phyloP scores from a whole-genome alignment of 2,113 vertebrate genomes.

The Gambusia affinis region DNA sequence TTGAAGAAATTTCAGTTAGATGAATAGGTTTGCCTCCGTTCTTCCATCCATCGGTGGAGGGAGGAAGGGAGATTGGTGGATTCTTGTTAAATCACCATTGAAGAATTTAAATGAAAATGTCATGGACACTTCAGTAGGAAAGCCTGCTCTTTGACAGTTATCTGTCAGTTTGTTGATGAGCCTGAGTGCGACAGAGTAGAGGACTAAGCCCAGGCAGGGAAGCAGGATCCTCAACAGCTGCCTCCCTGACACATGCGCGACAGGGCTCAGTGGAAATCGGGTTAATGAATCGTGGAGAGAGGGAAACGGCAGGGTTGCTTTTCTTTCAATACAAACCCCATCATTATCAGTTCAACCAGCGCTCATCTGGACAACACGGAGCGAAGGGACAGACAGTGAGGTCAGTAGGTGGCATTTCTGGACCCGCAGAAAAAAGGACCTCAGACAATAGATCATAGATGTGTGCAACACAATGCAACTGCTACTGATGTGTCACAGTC shows the following conservation, averaged over 20 bases:
- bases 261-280: constrained; percentile 76
- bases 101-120: neutral
- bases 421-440: constrained; percentile 48
- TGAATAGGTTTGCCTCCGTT: neutral
- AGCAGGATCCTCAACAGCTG: constrained; percentile 57
- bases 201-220: constrained; percentile 23
- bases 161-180: constrained; percentile 66
- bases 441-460: constrained; percentile 63
- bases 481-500: constrained; percentile 45
- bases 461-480: constrained; percentile 51
- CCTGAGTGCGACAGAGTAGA: constrained; percentile 40
- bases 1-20: neutral
- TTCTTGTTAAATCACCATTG: too few relatives aligned
- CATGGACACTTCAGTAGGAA: constrained; percentile 12
- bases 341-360: constrained; percentile 64
- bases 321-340: constrained; percentile 59
- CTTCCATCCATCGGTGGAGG: neutral
- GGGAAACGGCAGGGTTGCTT: constrained; percentile 61
- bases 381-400: constrained; percentile 41
- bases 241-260: constrained; percentile 76
- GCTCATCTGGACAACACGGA: constrained; percentile 40
- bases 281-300: constrained; percentile 74
- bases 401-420: constrained; percentile 62
- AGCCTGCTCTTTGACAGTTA: constrained; percentile 66
- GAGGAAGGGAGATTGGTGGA: neutral